phyloP scores from a whole-genome alignment of 2,113 vertebrate genomes.

The rabbit (Oryctolagus cuniculus) region mOryCun1.1 NC_091436.1:55171501-55172000 shows the following conservation, averaged over 20 bases:
- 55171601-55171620: constrained; percentile 21
- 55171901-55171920: constrained; percentile 49
- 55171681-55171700: neutral
- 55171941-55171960: constrained; percentile 71
- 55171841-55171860: constrained; percentile 15
- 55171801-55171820: constrained; percentile 22
- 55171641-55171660: neutral
- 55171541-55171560: constrained; percentile 33
- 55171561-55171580: neutral
- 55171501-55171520: constrained; percentile 33
- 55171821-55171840: constrained; percentile 38
- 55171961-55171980: constrained; percentile 71
- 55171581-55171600: neutral
- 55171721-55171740: constrained; percentile 24
- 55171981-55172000: constrained; percentile 56
- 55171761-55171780: constrained; percentile 34
- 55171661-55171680: neutral
- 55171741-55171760: constrained; percentile 20
- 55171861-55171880: constrained; percentile 59
- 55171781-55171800: constrained; percentile 55
- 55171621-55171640: constrained; percentile 26
- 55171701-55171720: constrained; percentile 36
- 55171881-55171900: neutral
- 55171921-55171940: constrained; percentile 62
- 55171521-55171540: constrained; percentile 13